These are phyloP conservation scores for Aphelocoma californica DNA, from an alignment of 2,797 vertebrate genomes.

Conservation along the genomic window DNA sequence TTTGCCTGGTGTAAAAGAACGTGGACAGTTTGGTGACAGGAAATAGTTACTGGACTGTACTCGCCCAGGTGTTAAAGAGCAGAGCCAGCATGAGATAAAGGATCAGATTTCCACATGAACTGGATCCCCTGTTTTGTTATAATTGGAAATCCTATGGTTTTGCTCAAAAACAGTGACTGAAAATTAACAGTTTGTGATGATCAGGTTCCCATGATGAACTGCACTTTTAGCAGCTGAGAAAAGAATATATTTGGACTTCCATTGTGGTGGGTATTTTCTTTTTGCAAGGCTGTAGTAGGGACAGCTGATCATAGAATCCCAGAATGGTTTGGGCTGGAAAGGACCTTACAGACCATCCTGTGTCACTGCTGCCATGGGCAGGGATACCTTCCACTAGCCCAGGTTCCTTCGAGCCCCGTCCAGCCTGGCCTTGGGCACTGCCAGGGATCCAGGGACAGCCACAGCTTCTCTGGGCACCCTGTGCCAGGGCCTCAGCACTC, in stretches of 20 bases:
- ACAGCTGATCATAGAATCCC: not conserved
- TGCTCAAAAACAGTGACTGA: not conserved
- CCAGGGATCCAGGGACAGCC: not conserved
- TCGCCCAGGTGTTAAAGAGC: not conserved
- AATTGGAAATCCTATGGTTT: not conserved
- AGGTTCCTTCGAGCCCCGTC: accelerated
- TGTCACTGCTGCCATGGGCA: not conserved
- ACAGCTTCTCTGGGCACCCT: not conserved
- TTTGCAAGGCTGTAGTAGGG: not conserved
- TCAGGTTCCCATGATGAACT: not conserved
- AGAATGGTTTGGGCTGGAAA: not conserved
- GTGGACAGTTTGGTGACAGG: not conserved
- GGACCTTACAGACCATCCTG: not conserved
- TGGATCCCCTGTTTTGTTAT: not conserved
- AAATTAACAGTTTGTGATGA: not conserved
- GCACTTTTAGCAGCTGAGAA: not conserved
- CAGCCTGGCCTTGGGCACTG: accelerated
- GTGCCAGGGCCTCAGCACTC: not conserved
- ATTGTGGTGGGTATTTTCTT: not conserved
- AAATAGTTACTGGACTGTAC: not conserved
- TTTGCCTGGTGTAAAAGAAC: not conserved
- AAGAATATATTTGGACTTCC: not conserved
- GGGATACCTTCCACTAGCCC: not conserved
- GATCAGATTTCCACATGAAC: not conserved
- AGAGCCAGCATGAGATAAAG: not conserved